Base-by-base conservation (phyloP, 1,140 invertebrate genomes). In the Lycorma delicatula region DNA sequence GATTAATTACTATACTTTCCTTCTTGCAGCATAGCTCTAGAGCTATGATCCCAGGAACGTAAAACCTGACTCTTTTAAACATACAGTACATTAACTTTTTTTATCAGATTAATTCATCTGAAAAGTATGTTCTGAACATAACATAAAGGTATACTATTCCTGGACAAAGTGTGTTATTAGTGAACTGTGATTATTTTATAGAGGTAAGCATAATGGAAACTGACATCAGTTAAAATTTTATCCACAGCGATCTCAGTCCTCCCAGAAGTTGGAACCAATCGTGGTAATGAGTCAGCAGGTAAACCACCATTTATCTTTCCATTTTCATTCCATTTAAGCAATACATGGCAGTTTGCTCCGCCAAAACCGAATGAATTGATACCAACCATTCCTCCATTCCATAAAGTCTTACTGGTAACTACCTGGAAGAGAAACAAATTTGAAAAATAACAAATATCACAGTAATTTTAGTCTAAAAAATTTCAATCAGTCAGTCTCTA, bases 201-300 rank as follows among this genome's bases (percentile, higher is more conserved):
- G 23, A 3, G 12, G 27, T 34, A 5, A 9, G n/a, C 4, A 11
- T 23, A 16, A 46, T 52, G 12, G 41, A 36, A 13, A 65, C 70
- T 65, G 64, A 88, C 69, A 54, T 83, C 78, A 58, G 83, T 72
- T 6, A 95, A 72, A 36, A 94, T 74, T 48, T 69, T 68, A 31
- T 81, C 73, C 0, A 94, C 78, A 2, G 85, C 82, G 56, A 91
- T 79, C 66, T 86, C 78, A 26, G 84, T 87, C 60, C 88, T 75
- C 18, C 83, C 83, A 57, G 81, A 82, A 31, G 77, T 76, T 1
- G 74, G 70, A 2, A 86, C 76, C n/a, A 91, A 64, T 59, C 84
- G 71, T 1, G 81, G 82, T n/a, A 82, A 54, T 57, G 76, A 67
- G 54, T 81, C 77, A 3, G 67, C 59, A 0, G 79, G 75, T 6